Base-by-base conservation (phyloP, 1,140 invertebrate genomes). In the Linepithema humile region DNA sequence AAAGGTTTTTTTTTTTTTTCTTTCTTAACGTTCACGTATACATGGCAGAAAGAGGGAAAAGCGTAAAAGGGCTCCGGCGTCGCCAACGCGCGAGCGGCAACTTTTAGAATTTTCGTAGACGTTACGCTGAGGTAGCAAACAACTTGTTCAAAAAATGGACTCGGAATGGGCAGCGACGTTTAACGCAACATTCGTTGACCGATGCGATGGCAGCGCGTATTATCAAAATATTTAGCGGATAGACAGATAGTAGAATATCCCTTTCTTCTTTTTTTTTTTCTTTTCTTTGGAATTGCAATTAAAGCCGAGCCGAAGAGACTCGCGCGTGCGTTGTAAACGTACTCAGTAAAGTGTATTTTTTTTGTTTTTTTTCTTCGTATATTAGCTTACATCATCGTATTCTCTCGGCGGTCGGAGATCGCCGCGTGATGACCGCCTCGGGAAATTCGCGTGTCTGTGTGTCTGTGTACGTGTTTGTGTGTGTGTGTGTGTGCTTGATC, bases 321-420 rank as follows among this genome's bases (percentile, higher is more conserved):
- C 29, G 20, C 15, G 15, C 9, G 38, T 59, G 69, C 6, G 7
- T 85, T 86, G 91, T 93, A 93, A 94, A 94, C 92, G 92, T 93
- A 94, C 90, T 93, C 92, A 93, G 92, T 92, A 91, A 89, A 75
- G 55, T 87, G 85, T 90, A 87, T 74, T 70, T 85, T 90, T 85
- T 85, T 64, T 90, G 69, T 53, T 78, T 85, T 64, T 48, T 23
- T 40, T 23, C 59, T 48, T 40, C 26, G 23, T 57, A 55, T 17
- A 78, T 74, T 87, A 38, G 12, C 69, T 69, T 78, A 80, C 72
- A 88, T 90, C 83, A 82, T 88, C 67, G 60, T 84, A 60, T 38
- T 72, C 65, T 60, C 50, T 87, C 80, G 86, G 82, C 88, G 62
- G 69, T 62, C 65, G 75, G 57, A 43, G 50, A 48, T 43, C 45